Conservation (phyloP, 1,140 invertebrate genomes). For the Manduca sexta region DNA sequence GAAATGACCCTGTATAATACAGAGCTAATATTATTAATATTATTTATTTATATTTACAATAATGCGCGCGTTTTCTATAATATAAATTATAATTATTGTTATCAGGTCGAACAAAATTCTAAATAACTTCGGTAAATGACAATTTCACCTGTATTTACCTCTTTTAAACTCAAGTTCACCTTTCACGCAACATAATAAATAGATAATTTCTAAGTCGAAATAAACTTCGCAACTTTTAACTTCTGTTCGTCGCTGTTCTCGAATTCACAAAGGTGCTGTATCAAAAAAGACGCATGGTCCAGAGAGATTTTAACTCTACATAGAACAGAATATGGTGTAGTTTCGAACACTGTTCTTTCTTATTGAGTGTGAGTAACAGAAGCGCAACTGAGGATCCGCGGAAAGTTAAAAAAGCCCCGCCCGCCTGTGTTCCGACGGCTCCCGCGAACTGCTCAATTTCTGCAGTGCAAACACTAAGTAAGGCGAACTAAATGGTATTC, state of each 20-base stretch:
- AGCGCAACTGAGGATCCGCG: conserved; percentile 17
- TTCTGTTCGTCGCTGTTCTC: conserved; percentile 23
- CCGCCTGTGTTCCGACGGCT: conserved; percentile 6
- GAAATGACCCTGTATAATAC: too few relatives aligned
- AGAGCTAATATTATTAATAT: too few relatives aligned
- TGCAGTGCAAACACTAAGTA: background rate
- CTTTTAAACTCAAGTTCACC: background rate
- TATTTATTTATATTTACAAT: too few relatives aligned
- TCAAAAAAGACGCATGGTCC: conserved; percentile 10
- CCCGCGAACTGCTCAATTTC: conserved; percentile 17
- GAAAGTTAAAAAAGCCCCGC: conserved; percentile 25
- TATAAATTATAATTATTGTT: too few relatives aligned
- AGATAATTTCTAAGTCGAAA: conserved; percentile 33
- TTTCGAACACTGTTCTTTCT: conserved; percentile 3
- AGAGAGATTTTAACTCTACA: background rate
- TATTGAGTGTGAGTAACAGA: conserved; percentile 15
- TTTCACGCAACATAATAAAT: conserved; percentile 25
- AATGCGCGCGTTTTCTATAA: too few relatives aligned
- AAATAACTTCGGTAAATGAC: background rate
- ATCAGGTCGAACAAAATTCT: too few relatives aligned
- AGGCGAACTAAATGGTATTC: background rate
- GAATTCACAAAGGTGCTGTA: conserved; percentile 31
- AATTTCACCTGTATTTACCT: background rate
- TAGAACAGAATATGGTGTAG: background rate
- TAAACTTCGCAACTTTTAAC: conserved; percentile 32